Evolutionary conservation across 1,140 invertebrate species (phyloP), one percentile per base, ranked within the genome.

Genomic region (Mamestra configurata): DNA sequence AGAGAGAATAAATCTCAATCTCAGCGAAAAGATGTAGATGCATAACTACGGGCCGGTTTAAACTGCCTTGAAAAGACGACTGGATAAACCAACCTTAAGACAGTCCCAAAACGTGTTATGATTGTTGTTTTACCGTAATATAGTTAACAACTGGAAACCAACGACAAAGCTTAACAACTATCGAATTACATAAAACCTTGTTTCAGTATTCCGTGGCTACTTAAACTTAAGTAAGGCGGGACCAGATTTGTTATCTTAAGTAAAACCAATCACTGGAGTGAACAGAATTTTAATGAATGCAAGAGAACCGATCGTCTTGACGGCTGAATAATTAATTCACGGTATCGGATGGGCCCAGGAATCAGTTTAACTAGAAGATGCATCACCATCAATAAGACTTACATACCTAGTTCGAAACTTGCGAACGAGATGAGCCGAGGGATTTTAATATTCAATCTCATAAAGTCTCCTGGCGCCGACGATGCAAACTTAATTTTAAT

Each of bases 281-380:
- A 80, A 83, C 59, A 85, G 82, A 84, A 84, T 88, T 88, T 86
- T 87, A 89, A 89, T 88, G 80, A 83, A 83, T 76, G 68, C 27
- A 37, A 59, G 61, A 78, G 77, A 78, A 46, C 55, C 75, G 71
- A 87, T 88, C 82, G 70, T 75, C 51, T 75, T 70, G 46, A 46
- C 79, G n/a, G 68, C 43, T 37, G 35, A 55, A 64, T 85, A 87
- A 89, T 87, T 85, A 82, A 87, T 85, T 84, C 72, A 79, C 71
- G 31, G 15, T 73, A 80, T 64, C 77, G 55, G 68, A 78, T 75
- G 53, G 27, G 51, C 35, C 53, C 6, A 59, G 22, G 61, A 82
- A 81, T 76, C 77, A 57, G 79, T 77, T 81, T 82, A 64, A 59
- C 64, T 80, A 57, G 76, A 78, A 37, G 80, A 75, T 76, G 72